phyloP scores from a whole-genome alignment of 2,797 vertebrate genomes.

The Morus bassanus region DNA sequence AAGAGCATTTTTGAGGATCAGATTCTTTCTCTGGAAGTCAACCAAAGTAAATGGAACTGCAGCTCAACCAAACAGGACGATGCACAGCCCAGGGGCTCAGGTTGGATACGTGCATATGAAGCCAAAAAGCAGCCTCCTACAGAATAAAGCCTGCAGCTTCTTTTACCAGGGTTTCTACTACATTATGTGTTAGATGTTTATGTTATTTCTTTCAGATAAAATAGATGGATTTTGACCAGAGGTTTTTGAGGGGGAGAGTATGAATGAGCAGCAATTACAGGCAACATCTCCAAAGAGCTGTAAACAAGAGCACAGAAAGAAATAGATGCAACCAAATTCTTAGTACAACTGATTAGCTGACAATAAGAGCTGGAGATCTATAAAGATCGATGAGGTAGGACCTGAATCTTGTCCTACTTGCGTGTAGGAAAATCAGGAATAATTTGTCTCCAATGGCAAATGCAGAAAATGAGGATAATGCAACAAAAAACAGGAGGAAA shows the following conservation, averaged over 20 bases:
- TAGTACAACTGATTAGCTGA: neutral
- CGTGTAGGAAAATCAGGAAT: neutral
- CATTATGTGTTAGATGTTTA: neutral
- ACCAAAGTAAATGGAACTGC: conserved; percentile 6
- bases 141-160: neutral
- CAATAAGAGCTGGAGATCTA: neutral
- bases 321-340: neutral
- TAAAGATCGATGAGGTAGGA: neutral
- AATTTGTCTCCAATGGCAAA: neutral
- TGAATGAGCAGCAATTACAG: neutral
- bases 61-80: neutral
- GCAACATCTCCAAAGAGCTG: neutral
- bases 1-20: neutral
- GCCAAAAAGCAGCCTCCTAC: neutral
- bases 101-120: neutral
- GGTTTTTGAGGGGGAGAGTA: neutral
- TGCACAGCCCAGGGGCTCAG: neutral
- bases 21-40: conserved; percentile 14
- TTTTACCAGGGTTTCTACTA: neutral
- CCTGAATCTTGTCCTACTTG: neutral
- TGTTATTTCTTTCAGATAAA: neutral
- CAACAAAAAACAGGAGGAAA: neutral
- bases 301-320: neutral
- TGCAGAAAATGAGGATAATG: neutral
- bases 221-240: neutral